These are phyloP conservation scores for Oncorhynchus tshawytscha DNA, from an alignment of 2,113 vertebrate genomes.

Conservation along the genomic window DNA sequence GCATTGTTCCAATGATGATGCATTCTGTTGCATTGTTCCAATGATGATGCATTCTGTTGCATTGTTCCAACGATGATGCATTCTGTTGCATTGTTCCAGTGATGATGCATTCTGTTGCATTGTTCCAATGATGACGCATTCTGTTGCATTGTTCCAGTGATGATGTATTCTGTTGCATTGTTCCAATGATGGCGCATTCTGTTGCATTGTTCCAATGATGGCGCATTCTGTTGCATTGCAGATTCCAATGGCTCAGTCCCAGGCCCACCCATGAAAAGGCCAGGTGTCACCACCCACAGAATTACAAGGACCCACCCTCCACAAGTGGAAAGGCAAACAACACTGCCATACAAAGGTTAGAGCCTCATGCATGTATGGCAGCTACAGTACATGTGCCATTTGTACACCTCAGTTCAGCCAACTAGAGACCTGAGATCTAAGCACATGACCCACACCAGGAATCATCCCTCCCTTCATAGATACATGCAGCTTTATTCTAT, in stretches of 20 bases:
- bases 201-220: conserved; percentile 32
- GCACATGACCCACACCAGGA: conserved; percentile 62
- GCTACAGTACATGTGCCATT: conserved; percentile 28
- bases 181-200: conserved; percentile 23
- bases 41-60: no score
- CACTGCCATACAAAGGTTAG: conserved; percentile 34
- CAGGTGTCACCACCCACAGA: conserved; percentile 46
- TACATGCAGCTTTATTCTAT: conserved; percentile 60
- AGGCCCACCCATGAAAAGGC: conserved; percentile 33
- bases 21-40: no score
- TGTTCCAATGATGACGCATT: no score
- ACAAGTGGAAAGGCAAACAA: neutral
- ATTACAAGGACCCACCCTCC: conserved; percentile 15
- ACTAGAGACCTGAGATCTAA: conserved; percentile 57
- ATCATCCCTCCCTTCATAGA: conserved; percentile 54
- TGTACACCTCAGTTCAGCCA: conserved; percentile 45
- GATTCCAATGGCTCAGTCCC: conserved; percentile 38
- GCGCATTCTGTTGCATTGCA: conserved; percentile 37
- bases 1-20: no score
- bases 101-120: no score
- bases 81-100: no score
- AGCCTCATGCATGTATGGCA: neutral
- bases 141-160: conserved; percentile 37
- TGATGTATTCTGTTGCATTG: conserved; percentile 16
- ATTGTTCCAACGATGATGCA: no score